phyloP scores from a whole-genome alignment of 2,113 vertebrate genomes.

The Burhinus bistriatus region DNA sequence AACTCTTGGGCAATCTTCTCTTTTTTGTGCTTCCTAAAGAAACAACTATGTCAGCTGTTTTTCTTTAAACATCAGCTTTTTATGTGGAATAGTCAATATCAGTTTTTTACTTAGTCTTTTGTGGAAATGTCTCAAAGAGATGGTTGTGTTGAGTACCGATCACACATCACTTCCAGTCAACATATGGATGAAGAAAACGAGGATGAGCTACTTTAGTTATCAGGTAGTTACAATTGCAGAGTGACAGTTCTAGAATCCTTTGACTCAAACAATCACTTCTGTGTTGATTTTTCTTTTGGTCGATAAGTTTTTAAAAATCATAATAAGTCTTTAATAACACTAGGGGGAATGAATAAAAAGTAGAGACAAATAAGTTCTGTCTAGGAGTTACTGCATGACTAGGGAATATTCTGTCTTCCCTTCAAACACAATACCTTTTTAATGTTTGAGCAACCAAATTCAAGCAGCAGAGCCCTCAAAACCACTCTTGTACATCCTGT shows the following conservation, averaged over 20 bases:
- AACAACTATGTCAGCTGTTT: neutral
- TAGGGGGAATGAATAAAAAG: neutral
- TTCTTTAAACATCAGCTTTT: neutral
- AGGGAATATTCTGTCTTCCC: neutral
- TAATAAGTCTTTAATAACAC: neutral
- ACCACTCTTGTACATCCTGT: neutral
- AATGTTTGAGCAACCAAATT: neutral
- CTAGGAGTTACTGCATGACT: neutral
- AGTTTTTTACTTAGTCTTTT: neutral
- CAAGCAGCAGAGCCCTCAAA: neutral
- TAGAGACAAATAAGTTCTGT: neutral
- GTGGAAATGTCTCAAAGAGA: neutral
- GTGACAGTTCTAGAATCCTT: neutral
- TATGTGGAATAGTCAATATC: neutral
- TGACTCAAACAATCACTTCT: neutral
- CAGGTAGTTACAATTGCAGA: neutral
- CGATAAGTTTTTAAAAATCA: neutral
- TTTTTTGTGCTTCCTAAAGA: conserved; percentile 4
- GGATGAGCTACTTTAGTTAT: neutral
- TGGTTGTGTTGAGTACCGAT: neutral
- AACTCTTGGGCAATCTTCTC: neutral
- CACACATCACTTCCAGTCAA: neutral
- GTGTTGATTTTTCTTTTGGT: neutral
- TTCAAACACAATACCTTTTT: neutral
- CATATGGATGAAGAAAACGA: neutral